Conservation (phyloP, 2,888 invertebrate species). For the Euplexia lucipara region DNA sequence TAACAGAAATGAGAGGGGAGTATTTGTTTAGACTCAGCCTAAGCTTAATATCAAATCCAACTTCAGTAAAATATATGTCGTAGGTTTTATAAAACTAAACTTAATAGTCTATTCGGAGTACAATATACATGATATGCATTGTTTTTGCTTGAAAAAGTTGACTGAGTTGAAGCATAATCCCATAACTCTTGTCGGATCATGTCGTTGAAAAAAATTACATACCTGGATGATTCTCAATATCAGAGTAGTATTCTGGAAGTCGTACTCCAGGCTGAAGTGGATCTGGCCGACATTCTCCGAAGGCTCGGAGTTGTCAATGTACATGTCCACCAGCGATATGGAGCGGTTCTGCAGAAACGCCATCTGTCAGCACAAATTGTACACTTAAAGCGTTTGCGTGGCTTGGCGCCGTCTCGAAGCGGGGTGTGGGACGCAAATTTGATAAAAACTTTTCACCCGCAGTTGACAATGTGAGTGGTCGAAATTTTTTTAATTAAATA, state of each 20-base stretch:
- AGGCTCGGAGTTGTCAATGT: conserved; percentile 98
- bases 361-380: conserved; percentile 88
- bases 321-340: conserved; percentile 98
- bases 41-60: too few species aligned
- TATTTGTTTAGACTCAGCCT: too few species aligned
- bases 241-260: conserved; percentile 97
- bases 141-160: background rate
- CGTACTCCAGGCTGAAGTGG: conserved; percentile 98
- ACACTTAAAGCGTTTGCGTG: conserved; percentile 74
- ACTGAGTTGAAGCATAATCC: background rate
- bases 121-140: too few species aligned
- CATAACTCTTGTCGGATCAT: background rate
- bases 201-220: conserved; percentile 68
- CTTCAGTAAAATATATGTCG: too few species aligned
- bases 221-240: conserved; percentile 97
- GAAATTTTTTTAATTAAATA: background rate
- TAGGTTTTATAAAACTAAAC: too few species aligned
- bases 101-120: too few species aligned
- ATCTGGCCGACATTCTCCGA: conserved; percentile 98
- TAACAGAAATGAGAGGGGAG: too few species aligned
- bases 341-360: conserved; percentile 96
- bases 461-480: too few species aligned
- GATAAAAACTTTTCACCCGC: conserved; percentile 28
- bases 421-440: conserved; percentile 21
- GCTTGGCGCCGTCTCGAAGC: conserved; percentile 48